phyloP scores from a whole-genome alignment of 2,888 invertebrate genomes.

The Azorinus chamasolen region DNA sequence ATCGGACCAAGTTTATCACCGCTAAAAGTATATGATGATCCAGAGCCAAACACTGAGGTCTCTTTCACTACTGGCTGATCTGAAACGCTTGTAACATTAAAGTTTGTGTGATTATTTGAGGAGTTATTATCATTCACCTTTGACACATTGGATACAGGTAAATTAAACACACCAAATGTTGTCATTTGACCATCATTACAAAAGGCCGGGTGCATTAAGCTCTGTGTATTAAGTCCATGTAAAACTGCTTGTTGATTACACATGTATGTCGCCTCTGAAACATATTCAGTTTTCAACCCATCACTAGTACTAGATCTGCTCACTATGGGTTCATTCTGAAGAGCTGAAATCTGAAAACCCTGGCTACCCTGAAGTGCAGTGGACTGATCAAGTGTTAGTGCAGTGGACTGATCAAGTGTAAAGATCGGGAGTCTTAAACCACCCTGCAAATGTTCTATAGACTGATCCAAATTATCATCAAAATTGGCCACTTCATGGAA shows the following conservation, averaged over 20 bases:
- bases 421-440: conserved; percentile 39
- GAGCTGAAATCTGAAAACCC: conserved; percentile 38
- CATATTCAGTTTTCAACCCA: neutral
- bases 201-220: too few relatives aligned
- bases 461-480: conserved; percentile 35
- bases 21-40: too few relatives aligned
- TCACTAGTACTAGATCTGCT: neutral
- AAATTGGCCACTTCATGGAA: conserved; percentile 30
- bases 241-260: too few relatives aligned
- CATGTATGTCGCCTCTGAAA: neutral
- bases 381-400: conserved; percentile 34
- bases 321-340: neutral
- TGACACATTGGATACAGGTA: too few relatives aligned
- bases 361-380: conserved; percentile 35
- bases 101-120: too few relatives aligned
- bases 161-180: too few relatives aligned
- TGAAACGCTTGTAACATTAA: neutral
- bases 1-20: too few relatives aligned
- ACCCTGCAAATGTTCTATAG: conserved; percentile 38
- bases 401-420: conserved; percentile 33
- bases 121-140: too few relatives aligned
- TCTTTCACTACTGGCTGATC: neutral
- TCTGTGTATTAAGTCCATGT: too few relatives aligned
- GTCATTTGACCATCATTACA: too few relatives aligned
- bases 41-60: too few relatives aligned